Evolutionary conservation across 2,113 vertebrate genomes (phyloP), one percentile per base, ranked within the genome.

Genomic region (Ellobius talpinus): DNA sequence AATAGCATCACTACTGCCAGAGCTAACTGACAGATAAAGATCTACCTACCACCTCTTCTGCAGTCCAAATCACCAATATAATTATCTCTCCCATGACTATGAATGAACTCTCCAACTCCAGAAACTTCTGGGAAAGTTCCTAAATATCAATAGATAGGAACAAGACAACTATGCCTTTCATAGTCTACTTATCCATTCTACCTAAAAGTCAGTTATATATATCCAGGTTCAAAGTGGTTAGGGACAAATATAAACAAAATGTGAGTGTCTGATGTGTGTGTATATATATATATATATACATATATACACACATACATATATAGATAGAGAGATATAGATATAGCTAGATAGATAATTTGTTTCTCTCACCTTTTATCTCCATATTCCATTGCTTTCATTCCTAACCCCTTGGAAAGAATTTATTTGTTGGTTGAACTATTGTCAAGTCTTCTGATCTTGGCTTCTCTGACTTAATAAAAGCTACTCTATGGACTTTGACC

Each of bases 231-330:
- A 26, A 93, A 89, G 4, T 36, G 16, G 13, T 12, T 70, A 23
- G 92, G 31, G 47, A 79, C 14, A 36, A 90, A 86, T 52, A 85
- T n/a, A 94, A 97, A 84, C 14, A 96, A 90, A 24, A 89, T 26
- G 61, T 1, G 82, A 29, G 39, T 66, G 68, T 26, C 72, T 92
- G 26, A 50, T 1, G 1, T 50, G 7, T 55, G 17, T 2, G 16
- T 52, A 52, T 14, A 55, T 55, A 16, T 14, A 55, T 55, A 55
- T 3, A 55, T 52, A 52, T 14, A 52, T 16, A 55, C 3, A 55
- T 16, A 55, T 14, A 55, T 16, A 55, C 2, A 55, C 4, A 55
- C 2, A 55, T 16, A 55, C 2, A 55, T 16, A 55, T 14, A 55
- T 16, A 55, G 14, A 55, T 3, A 55, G 52, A 55, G 14, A 55